Percentiles rank a stretch among this genome's conserved stretches.
Conservation (phyloP, 2,888 invertebrate genomes). For the Saturnia pavonia region DNA sequence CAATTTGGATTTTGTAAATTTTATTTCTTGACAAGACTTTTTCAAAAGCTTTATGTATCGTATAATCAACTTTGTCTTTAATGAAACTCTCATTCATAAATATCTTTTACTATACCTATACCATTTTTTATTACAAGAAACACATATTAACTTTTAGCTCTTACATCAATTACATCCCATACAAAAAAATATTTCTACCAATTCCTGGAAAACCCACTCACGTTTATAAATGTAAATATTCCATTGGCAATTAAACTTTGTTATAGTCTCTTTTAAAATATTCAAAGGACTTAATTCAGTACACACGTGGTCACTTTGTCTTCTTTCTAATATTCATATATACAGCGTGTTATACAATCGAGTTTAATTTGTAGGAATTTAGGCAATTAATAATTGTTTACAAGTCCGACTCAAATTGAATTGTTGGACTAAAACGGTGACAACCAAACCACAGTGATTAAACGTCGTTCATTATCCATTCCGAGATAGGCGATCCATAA, state of each 20-base stretch:
- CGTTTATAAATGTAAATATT: neutral
- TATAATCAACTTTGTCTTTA: too few species aligned
- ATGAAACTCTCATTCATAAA: too few species aligned
- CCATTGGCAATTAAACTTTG: neutral
- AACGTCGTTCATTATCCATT: slow-evolving; percentile 20
- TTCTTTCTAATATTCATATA: neutral
- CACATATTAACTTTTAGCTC: too few species aligned
- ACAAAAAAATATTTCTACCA: too few species aligned
- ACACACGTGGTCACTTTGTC: neutral
- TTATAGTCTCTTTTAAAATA: neutral
- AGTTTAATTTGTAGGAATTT: neutral
- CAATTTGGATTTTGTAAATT: neutral
- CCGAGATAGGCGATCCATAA: slow-evolving; percentile 11
- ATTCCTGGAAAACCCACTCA: neutral
- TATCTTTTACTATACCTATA: too few species aligned
- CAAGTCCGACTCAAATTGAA: slow-evolving; percentile 17
- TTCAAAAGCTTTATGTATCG: too few species aligned
- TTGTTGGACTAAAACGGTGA: slow-evolving; percentile 17
- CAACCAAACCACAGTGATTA: slow-evolving; percentile 19
- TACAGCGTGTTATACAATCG: neutral
- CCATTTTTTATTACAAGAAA: too few species aligned
- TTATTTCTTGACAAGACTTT: neutral
- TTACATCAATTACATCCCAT: too few species aligned
- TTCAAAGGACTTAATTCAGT: neutral
- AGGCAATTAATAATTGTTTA: neutral